phyloP scores from a whole-genome alignment of 2,888 invertebrate species.

The Nephrotoma appendiculata region DNA sequence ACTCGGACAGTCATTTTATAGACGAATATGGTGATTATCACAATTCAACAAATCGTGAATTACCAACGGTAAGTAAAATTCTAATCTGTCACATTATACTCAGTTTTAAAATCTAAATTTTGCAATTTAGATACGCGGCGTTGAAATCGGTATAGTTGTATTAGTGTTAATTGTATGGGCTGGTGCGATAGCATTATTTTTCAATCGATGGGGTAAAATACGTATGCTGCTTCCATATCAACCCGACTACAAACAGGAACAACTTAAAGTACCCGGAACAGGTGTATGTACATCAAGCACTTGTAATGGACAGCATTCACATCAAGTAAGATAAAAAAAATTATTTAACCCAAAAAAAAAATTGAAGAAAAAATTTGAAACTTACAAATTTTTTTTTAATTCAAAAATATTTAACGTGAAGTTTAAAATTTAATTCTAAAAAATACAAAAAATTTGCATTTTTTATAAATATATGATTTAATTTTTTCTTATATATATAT shows the following conservation, averaged over 20 bases:
- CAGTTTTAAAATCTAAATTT: constrained; percentile 7
- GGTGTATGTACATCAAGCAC: constrained; percentile 50
- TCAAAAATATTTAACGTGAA: not conserved
- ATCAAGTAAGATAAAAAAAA: constrained; percentile 25
- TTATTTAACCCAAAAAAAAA: not conserved
- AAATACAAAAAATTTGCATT: not conserved
- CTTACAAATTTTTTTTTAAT: not conserved
- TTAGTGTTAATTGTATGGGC: constrained; percentile 72
- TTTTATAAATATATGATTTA: not conserved
- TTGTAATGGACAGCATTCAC: constrained; percentile 41
- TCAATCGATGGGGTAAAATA: constrained; percentile 81
- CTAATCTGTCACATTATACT: not conserved
- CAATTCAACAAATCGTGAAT: constrained; percentile 27
- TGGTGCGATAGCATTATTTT: constrained; percentile 73
- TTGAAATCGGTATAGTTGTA: constrained; percentile 79
- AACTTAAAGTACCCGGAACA: constrained; percentile 64
- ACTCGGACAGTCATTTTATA: constrained; percentile 25
- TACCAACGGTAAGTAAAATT: constrained; percentile 25
- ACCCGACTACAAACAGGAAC: constrained; percentile 79
- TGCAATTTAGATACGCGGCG: constrained; percentile 57
- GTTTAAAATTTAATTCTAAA: not conserved
- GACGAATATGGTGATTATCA: constrained; percentile 14
- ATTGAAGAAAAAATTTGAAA: not conserved
- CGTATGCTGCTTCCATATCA: constrained; percentile 84
- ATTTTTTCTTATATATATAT: not conserved